Base-by-base conservation (phyloP, 1,140 invertebrate species). In the Drosophila pruinosa region DNA sequence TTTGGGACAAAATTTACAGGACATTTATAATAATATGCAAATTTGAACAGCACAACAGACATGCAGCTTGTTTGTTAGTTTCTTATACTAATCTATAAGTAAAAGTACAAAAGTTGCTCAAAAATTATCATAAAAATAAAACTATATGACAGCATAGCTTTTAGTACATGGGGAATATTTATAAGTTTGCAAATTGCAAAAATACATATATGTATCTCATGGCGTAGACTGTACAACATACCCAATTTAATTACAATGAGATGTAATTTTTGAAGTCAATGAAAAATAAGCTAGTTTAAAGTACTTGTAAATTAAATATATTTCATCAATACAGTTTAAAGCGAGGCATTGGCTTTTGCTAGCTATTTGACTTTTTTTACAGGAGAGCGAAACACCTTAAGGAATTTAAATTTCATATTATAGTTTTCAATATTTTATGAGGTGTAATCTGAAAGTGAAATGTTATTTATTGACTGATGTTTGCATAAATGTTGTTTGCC, bases 11-110 rank as follows among this genome's bases (percentile, higher is more conserved):
- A 50, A 26, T 31, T 26, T 31, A 50, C 26, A 28, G 14, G 14
- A 31, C 15, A 50, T 50, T 50, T 50, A 28, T 50, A 31, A 28
- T 50, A 50, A 31, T 50, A 50, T 50, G 47, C 14, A 50, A 50
- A 50, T 50, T 17, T 50, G 12, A 7, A 17, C 5, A 50, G 8
- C 47, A 50, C 24, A 17, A 31, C 12, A 50, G 15, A 50, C 6
- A 14, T 31, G 7, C 12, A 50, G 15, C 14, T 3, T 12, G 19
- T 24, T 22, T 22, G 24, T 14, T 4, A 34, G 3, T 31, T 50
- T 26, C 14, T 24, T 22, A 26, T 15, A 50, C 12, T 21, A 47
- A 24, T 24, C 10, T 24, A 14, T 5, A 47, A 47, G 17, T 34
- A 34, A 34, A 4, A 24, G 43, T 24, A n/a, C 4, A n/a, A 41